These are phyloP conservation scores for Pachycephus smyrnensis DNA, from an alignment of 2,888 invertebrate genomes.

Conservation along the genomic window DNA sequence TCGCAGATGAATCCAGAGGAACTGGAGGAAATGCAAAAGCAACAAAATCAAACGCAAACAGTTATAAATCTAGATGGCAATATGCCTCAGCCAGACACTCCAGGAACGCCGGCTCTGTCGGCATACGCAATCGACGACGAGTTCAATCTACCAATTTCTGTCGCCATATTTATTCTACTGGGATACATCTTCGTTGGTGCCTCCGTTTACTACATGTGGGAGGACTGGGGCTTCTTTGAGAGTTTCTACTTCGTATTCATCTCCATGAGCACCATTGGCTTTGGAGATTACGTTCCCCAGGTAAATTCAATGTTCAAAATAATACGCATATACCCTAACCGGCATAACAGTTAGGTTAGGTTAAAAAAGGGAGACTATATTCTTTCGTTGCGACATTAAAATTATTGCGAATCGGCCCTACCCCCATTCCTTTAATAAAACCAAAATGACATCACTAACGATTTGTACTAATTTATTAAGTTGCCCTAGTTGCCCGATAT, in stretches of 20 bases:
- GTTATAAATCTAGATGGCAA: conserved; percentile 62
- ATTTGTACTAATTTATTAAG: background rate
- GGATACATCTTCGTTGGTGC: conserved; percentile 91
- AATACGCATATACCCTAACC: background rate
- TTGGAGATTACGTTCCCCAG: conserved; percentile 91
- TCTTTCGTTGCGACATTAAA: background rate
- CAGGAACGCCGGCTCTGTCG: conserved; percentile 83
- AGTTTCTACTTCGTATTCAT: conserved; percentile 98
- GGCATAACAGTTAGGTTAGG: background rate
- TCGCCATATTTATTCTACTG: conserved; percentile 86
- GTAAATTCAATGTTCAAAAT: conserved; percentile 49
- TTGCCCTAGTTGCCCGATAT: background rate
- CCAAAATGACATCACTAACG: background rate
- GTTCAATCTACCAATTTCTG: conserved; percentile 92
- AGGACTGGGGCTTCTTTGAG: conserved; percentile 91
- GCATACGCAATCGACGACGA: conserved; percentile 89
- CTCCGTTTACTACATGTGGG: conserved; percentile 80
- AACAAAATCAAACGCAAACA: conserved; percentile 50
- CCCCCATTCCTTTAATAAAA: background rate
- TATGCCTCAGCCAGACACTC: conserved; percentile 71
- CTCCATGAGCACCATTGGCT: conserved; percentile 97
- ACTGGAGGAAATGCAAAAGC: conserved; percentile 66
- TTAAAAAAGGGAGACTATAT: background rate
- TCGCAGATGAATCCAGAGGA: conserved; percentile 75
- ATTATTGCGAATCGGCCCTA: background rate